These are phyloP conservation scores for Tetragnatha montana DNA, from an alignment of 2,888 invertebrate species.

Conservation along the genomic window DNA sequence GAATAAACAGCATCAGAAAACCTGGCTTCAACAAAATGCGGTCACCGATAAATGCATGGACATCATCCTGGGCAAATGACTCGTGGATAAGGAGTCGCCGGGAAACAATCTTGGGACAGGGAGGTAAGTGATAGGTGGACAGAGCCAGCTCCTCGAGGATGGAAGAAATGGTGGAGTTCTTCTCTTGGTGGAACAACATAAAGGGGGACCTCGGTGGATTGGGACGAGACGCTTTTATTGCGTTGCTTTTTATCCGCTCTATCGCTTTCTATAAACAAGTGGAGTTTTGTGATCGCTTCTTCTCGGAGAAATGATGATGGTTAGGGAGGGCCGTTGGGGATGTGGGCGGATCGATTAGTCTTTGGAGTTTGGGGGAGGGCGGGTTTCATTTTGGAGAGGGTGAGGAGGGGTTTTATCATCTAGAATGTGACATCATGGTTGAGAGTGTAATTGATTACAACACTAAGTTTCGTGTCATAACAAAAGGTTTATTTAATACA, in stretches of 20 bases:
- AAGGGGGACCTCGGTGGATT: neutral
- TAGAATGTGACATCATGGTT: no score
- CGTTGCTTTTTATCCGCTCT: neutral
- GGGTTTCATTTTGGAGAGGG: no score
- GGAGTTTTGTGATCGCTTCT: neutral
- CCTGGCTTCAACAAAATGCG: neutral
- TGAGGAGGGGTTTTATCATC: no score
- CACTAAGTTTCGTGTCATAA: no score
- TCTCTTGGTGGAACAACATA: neutral
- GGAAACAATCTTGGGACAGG: conserved; percentile 38
- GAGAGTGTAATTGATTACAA: no score
- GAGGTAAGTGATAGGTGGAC: conserved; percentile 13
- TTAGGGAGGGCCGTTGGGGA: neutral
- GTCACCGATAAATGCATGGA: conserved; percentile 12
- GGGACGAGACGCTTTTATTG: neutral
- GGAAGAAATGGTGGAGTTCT: neutral
- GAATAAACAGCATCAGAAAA: conserved; percentile 1
- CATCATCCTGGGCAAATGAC: conserved; percentile 43
- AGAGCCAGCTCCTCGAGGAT: neutral
- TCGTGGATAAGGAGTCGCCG: conserved; percentile 37
- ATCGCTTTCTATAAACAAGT: neutral
- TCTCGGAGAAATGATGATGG: neutral
- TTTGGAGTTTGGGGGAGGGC: neutral
- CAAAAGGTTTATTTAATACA: no score
- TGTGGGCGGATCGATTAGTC: neutral